phyloP scores from a whole-genome alignment of 2,113 vertebrate genomes.

The Laticauda laticaudata region DNA sequence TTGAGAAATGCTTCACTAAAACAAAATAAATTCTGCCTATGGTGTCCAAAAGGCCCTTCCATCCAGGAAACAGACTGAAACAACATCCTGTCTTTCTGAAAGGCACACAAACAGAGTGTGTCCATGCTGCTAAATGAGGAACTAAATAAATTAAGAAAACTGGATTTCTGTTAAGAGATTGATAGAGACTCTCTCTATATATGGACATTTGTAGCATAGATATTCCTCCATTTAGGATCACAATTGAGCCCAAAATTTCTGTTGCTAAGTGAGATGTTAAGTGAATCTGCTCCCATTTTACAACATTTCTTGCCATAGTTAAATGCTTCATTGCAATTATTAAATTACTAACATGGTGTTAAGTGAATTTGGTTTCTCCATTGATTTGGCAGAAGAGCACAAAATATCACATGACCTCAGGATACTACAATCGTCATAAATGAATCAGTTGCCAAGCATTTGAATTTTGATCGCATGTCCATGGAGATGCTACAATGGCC shows the following conservation, averaged over 20 bases:
- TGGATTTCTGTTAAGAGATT: background rate
- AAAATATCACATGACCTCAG: background rate
- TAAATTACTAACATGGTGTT: background rate
- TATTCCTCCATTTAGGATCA: background rate
- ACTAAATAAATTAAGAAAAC: background rate
- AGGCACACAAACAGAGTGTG: background rate
- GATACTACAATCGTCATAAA: background rate
- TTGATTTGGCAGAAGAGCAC: background rate
- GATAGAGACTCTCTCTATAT: background rate
- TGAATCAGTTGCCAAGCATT: background rate
- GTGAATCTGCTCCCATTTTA: background rate
- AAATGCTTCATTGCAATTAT: background rate
- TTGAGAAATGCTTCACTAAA: background rate
- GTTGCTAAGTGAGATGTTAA: background rate
- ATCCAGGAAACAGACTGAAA: background rate
- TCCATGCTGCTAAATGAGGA: background rate
- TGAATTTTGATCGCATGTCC: background rate
- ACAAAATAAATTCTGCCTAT: background rate
- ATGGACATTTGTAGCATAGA: background rate
- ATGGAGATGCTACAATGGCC: background rate
- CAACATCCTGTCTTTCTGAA: background rate
- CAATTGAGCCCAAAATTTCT: background rate
- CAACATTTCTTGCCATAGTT: background rate
- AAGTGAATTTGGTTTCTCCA: background rate
- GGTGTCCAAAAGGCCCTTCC: background rate